These are phyloP conservation scores for Orestias chungarensis DNA, from an alignment of 2,797 vertebrate genomes.

Conservation along the genomic window DNA sequence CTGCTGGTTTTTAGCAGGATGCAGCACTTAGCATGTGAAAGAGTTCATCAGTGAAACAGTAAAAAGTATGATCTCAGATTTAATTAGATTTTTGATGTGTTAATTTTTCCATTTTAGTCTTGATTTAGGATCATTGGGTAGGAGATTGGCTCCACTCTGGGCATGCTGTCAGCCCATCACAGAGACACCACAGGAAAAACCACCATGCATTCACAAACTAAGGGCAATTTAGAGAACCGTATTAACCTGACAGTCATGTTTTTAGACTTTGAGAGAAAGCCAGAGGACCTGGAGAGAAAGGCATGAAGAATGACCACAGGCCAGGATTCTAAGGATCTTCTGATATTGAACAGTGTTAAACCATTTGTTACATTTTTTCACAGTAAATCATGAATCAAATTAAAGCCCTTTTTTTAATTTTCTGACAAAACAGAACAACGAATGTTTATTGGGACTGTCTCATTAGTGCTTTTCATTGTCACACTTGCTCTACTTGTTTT, in stretches of 20 bases:
- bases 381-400: not conserved
- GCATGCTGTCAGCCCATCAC: not conserved
- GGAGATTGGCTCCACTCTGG: not conserved
- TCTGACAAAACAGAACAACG: not conserved
- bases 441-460: not conserved
- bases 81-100: too few species aligned
- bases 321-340: not conserved
- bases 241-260: not conserved
- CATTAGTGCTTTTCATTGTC: not conserved
- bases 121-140: too few species aligned
- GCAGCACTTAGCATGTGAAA: too few species aligned
- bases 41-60: too few species aligned
- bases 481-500: conserved; percentile 1
- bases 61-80: too few species aligned
- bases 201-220: not conserved
- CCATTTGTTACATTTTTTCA: not conserved
- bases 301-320: not conserved
- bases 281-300: not conserved
- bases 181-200: not conserved
- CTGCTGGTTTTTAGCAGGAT: too few species aligned
- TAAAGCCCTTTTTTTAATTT: not conserved
- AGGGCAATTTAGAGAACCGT: not conserved
- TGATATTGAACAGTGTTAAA: not conserved
- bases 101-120: too few species aligned
- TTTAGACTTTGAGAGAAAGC: not conserved